Percentiles rank a stretch among this genome's conserved stretches.
Conservation (phyloP, 2,888 invertebrate genomes). For the Orchesella flavescens region DNA sequence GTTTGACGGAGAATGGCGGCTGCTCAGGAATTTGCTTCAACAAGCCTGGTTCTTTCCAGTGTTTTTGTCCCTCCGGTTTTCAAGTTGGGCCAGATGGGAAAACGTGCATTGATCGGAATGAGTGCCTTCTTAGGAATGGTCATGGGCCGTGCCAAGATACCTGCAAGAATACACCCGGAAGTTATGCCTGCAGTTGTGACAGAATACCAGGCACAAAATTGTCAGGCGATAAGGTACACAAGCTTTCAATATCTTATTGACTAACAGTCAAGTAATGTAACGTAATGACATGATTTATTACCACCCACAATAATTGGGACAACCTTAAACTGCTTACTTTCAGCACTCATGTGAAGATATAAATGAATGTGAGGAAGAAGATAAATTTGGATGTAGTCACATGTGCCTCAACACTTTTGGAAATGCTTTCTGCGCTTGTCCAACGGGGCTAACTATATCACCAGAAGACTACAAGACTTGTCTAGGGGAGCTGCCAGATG, state of each 20-base stretch:
- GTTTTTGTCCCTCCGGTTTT: slow-evolving; percentile 76
- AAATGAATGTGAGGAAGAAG: slow-evolving; percentile 76
- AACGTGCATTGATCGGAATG: slow-evolving; percentile 76
- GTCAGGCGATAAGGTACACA: slow-evolving; percentile 75
- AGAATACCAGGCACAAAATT: slow-evolving; percentile 79
- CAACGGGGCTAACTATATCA: slow-evolving; percentile 75
- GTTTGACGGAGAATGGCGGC: slow-evolving; percentile 78
- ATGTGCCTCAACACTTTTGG: slow-evolving; percentile 76
- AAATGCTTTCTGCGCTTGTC: slow-evolving; percentile 77
- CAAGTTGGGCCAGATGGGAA: slow-evolving; percentile 73
- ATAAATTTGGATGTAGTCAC: slow-evolving; percentile 76
- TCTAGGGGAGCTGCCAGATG: slow-evolving; percentile 60
- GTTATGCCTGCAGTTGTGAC: slow-evolving; percentile 78
- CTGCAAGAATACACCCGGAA: slow-evolving; percentile 78
- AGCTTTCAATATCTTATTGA: no score
- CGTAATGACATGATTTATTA: neutral
- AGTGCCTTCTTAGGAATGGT: slow-evolving; percentile 79
- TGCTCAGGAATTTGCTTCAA: slow-evolving; percentile 81
- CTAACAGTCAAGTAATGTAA: no score
- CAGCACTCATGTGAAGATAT: slow-evolving; percentile 75
- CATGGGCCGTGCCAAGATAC: slow-evolving; percentile 80
- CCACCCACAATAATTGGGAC: no score
- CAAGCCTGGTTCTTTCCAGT: slow-evolving; percentile 77
- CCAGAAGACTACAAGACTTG: slow-evolving; percentile 73
- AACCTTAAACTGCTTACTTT: neutral